These are phyloP conservation scores for Hyposmocoma kahamanoa DNA, from an alignment of 1,140 invertebrate genomes.

Conservation along the genomic window DNA sequence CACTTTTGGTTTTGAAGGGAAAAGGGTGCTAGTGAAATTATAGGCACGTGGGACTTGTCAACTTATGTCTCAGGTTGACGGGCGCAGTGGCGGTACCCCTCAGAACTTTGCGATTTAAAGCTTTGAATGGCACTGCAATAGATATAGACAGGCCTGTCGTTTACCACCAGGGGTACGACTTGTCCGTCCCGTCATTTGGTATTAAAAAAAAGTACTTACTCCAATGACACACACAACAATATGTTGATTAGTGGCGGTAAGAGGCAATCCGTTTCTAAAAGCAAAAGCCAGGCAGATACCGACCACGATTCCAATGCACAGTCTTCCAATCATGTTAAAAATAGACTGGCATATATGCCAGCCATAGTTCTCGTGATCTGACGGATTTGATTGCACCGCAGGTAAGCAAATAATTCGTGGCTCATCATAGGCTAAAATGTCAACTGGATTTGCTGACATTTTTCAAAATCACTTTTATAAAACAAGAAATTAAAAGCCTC, in stretches of 20 bases:
- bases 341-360: slow-evolving; percentile 26
- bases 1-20: too few relatives aligned
- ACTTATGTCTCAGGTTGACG: too few relatives aligned
- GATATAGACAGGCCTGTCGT: too few relatives aligned
- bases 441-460: slow-evolving; percentile 26
- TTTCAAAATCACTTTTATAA: too few relatives aligned
- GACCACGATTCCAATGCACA: slow-evolving; percentile 31
- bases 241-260: slow-evolving; percentile 24
- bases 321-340: slow-evolving; percentile 31
- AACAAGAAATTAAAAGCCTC: too few relatives aligned
- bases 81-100: too few relatives aligned
- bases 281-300: slow-evolving; percentile 25
- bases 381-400: background rate
- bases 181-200: too few relatives aligned
- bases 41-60: too few relatives aligned
- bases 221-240: slow-evolving; percentile 43
- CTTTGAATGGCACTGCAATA: too few relatives aligned
- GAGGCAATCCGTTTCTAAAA: slow-evolving; percentile 24
- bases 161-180: too few relatives aligned
- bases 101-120: too few relatives aligned
- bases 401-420: slow-evolving; percentile 8
- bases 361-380: background rate
- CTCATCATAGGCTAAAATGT: slow-evolving; percentile 10
- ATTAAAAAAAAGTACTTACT: slow-evolving; percentile 35
- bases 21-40: too few relatives aligned